phyloP scores from a whole-genome alignment of 2,797 vertebrate species.

The Sebastes hopkinsi region DNA sequence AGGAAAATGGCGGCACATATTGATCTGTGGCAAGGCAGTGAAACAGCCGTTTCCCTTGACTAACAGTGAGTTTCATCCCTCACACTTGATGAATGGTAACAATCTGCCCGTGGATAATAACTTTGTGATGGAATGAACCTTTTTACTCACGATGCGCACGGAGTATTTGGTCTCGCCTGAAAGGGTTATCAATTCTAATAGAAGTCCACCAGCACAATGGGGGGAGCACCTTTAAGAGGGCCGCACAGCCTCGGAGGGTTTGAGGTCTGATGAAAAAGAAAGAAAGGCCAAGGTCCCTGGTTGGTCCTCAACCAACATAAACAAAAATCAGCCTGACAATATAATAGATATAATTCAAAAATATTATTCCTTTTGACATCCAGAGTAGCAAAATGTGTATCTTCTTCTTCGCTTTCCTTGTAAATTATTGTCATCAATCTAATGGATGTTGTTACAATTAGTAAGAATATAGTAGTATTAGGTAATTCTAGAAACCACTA shows the following conservation, averaged over 20 bases:
- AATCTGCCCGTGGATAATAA: constrained; percentile 90
- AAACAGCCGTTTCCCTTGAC: constrained; percentile 92
- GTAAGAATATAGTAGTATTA: background rate
- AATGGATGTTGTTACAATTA: background rate
- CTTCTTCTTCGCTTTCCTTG: background rate
- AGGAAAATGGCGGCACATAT: constrained; percentile 87
- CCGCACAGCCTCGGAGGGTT: constrained; percentile 37
- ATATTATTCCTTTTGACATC: background rate
- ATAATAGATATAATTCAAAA: constrained; percentile 9
- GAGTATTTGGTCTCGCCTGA: constrained; percentile 70
- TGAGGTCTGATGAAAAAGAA: constrained; percentile 46
- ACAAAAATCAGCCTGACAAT: constrained; percentile 24
- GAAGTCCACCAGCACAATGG: constrained; percentile 39
- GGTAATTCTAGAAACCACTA: background rate
- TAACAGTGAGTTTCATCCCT: constrained; percentile 93
- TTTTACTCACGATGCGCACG: constrained; percentile 68
- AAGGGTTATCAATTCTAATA: constrained; percentile 83
- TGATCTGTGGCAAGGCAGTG: constrained; percentile 87
- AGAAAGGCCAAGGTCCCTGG: constrained; percentile 56
- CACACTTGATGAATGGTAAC: constrained; percentile 93
- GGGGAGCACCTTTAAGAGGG: constrained; percentile 36
- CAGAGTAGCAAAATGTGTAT: background rate
- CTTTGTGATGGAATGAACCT: constrained; percentile 93
- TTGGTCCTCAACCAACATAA: constrained; percentile 31
- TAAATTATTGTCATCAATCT: background rate